A percentile compares a stretch with the other conserved stretches of the same genome.
Evolutionary conservation across 1,140 invertebrate species (phyloP).

Genomic region (Caenorhabditis inopinata): DNA sequence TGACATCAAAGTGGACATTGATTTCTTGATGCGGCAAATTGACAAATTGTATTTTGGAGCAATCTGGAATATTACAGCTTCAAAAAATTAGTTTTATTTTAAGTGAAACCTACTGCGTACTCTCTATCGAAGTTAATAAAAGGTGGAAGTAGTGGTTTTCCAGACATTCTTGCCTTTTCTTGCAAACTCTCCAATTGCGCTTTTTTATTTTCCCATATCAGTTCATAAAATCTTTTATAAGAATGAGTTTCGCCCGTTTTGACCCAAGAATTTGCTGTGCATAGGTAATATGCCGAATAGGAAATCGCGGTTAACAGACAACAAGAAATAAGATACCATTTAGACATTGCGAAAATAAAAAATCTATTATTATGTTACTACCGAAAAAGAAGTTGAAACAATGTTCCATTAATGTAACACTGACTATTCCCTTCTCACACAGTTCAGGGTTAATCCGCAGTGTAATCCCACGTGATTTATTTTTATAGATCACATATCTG

Average conservation of each 20-base stretch:
- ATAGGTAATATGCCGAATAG: not conserved
- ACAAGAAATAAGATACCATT: conserved; percentile 15
- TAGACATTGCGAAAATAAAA: not conserved
- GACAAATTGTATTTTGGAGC: conserved; percentile 19
- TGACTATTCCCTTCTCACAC: not conserved
- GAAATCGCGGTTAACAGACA: conserved; percentile 5
- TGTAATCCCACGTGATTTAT: no score
- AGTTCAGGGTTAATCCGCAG: not conserved
- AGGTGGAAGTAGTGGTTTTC: not conserved
- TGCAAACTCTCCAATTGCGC: not conserved
- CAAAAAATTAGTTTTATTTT: no score
- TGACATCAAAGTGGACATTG: not conserved
- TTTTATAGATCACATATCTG: no score
- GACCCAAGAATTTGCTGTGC: not conserved
- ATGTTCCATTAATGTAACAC: no score
- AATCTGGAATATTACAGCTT: not conserved
- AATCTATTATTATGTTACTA: no score
- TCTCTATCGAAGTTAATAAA: conserved; percentile 14
- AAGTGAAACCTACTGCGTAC: not conserved
- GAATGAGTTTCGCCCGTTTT: not conserved
- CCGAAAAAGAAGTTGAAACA: no score
- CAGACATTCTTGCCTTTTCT: not conserved
- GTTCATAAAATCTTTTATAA: not conserved
- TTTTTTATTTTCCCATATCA: not conserved
- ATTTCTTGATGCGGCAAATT: conserved; percentile 10